Evolutionary conservation across 2,797 vertebrate species (phyloP).

Genomic region (Coregonus sp.): DNA sequence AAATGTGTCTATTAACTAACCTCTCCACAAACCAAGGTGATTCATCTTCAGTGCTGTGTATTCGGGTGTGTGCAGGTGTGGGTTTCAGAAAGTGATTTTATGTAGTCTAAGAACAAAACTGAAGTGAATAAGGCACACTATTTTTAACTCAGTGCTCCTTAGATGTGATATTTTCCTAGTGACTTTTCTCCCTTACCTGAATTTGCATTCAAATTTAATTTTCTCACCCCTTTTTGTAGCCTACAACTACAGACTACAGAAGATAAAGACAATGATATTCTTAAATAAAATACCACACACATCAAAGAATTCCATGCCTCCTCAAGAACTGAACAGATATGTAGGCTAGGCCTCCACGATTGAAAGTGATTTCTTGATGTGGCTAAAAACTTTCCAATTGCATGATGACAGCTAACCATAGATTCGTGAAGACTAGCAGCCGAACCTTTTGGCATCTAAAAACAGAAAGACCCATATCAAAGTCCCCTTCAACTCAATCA

Average conservation of each 20-base stretch:
- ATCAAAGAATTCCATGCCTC: constrained; percentile 4
- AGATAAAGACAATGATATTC: constrained; percentile 49
- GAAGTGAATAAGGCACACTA: constrained; percentile 47
- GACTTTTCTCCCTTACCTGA: constrained; percentile 43
- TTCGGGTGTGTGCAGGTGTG: constrained; percentile 25
- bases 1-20: constrained; percentile 78
- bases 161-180: constrained; percentile 54
- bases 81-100: constrained; percentile 47
- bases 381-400: constrained; percentile 59
- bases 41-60: constrained; percentile 59
- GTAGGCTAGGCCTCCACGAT: not conserved
- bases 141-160: constrained; percentile 54
- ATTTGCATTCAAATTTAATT: constrained; percentile 46
- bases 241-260: constrained; percentile 15
- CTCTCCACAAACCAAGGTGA: constrained; percentile 73
- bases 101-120: constrained; percentile 52
- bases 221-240: constrained; percentile 24
- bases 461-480: constrained; percentile 76
- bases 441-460: constrained; percentile 66
- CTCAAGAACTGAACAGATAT: constrained; percentile 15
- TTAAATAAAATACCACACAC: constrained; percentile 43
- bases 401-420: constrained; percentile 61
- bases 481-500: constrained; percentile 78
- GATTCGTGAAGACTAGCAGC: constrained; percentile 64
- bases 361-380: constrained; percentile 33